These are phyloP conservation scores for Intellagama lesueurii DNA, from an alignment of 2,797 vertebrate genomes.

Conservation along the genomic window DNA sequence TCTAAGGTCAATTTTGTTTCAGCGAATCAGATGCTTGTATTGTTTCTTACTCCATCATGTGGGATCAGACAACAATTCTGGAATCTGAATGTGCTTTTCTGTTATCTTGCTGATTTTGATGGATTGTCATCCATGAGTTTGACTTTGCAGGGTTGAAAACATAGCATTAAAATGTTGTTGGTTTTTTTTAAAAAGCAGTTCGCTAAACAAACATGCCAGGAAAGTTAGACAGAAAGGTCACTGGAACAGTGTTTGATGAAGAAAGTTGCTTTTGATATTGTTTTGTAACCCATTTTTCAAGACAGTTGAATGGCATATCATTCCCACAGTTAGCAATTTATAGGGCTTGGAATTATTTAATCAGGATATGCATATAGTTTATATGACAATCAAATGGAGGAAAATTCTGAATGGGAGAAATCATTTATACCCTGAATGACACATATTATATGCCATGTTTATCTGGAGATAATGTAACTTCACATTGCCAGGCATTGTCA, in stretches of 20 bases:
- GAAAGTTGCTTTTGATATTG: slow-evolving; percentile 58
- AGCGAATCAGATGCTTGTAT: slow-evolving; percentile 63
- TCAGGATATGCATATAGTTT: slow-evolving; percentile 59
- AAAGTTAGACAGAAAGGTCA: slow-evolving; percentile 72
- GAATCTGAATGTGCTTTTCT: slow-evolving; percentile 62
- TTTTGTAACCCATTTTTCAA: slow-evolving; percentile 54
- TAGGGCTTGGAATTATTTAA: slow-evolving; percentile 69
- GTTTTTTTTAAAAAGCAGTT: slow-evolving; percentile 59
- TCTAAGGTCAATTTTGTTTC: slow-evolving; percentile 67
- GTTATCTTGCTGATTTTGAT: slow-evolving; percentile 76
- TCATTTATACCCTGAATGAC: slow-evolving; percentile 53
- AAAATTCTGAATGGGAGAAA: slow-evolving; percentile 62
- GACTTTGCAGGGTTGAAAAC: slow-evolving; percentile 74
- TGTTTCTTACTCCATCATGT: slow-evolving; percentile 71
- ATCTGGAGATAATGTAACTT: slow-evolving; percentile 48
- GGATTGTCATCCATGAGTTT: slow-evolving; percentile 71
- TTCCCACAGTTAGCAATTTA: slow-evolving; percentile 70
- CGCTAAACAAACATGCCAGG: slow-evolving; percentile 68
- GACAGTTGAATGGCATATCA: slow-evolving; percentile 65
- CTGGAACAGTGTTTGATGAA: slow-evolving; percentile 46
- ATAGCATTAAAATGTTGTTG: slow-evolving; percentile 66
- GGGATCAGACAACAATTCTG: slow-evolving; percentile 72
- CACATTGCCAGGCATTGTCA: slow-evolving; percentile 28
- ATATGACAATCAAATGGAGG: slow-evolving; percentile 52
- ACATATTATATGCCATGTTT: slow-evolving; percentile 20